Evolutionary conservation across 2,113 vertebrate species (phyloP).

Genomic region (Uropsilus gracilis): DNA sequence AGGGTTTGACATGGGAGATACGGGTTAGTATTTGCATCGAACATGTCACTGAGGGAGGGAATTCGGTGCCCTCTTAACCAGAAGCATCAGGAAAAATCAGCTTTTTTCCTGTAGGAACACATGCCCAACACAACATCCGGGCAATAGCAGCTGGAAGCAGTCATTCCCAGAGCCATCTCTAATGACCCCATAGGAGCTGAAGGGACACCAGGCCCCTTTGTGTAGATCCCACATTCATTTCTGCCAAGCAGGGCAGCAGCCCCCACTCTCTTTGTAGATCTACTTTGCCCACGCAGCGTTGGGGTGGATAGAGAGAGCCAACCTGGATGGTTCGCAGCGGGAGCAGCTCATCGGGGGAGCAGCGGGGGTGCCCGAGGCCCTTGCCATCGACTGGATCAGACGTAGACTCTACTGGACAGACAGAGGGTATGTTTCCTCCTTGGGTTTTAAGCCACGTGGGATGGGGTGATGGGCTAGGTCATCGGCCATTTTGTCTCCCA

Average conservation of each 20-base stretch:
- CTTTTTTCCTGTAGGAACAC: background rate
- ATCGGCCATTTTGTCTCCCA: background rate
- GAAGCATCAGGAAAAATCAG: background rate
- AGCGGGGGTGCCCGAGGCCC: slow-evolving; percentile 87
- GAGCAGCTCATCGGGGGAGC: slow-evolving; percentile 87
- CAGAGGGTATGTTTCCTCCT: slow-evolving; percentile 85
- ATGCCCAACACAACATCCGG: background rate
- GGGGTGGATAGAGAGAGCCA: slow-evolving; percentile 91
- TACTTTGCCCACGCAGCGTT: slow-evolving; percentile 91
- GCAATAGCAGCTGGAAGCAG: too few species aligned
- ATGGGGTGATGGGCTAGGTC: background rate
- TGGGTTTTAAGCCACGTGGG: background rate
- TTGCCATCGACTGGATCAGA: slow-evolving; percentile 94
- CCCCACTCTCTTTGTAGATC: slow-evolving; percentile 85
- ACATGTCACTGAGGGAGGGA: background rate
- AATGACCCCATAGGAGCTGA: background rate
- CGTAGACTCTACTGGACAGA: slow-evolving; percentile 96
- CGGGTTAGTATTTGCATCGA: background rate
- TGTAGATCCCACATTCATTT: background rate
- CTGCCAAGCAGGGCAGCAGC: background rate
- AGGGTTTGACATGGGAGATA: too few species aligned
- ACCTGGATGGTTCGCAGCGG: slow-evolving; percentile 88
- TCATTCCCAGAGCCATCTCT: background rate
- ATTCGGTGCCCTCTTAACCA: background rate
- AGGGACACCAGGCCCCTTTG: background rate